A percentile compares a stretch with the other conserved stretches of the same genome.
These are phyloP conservation scores for Nephrotoma flavescens DNA, from an alignment of 2,888 invertebrate genomes.

Conservation along the genomic window DNA sequence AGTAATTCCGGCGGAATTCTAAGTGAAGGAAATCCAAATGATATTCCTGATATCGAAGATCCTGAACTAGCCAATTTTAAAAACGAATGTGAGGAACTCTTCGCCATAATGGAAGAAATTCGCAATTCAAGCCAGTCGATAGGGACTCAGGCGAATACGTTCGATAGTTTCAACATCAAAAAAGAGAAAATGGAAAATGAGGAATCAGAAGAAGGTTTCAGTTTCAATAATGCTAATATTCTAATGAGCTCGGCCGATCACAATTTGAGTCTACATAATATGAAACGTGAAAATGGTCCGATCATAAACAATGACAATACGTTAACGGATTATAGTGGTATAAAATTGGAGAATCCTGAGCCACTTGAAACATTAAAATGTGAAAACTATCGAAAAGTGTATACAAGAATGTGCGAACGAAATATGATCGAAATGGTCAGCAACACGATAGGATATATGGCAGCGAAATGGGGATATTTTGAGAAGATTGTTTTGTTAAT, in stretches of 20 bases:
- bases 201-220: background rate
- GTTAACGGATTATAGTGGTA: background rate
- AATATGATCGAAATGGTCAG: constrained; percentile 8
- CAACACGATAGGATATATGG: constrained; percentile 9
- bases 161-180: background rate
- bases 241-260: background rate
- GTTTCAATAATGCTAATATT: background rate
- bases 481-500: background rate
- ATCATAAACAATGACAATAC: background rate
- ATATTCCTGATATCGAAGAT: constrained; percentile 1
- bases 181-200: background rate
- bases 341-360: background rate
- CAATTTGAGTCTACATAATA: background rate
- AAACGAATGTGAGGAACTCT: background rate
- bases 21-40: background rate
- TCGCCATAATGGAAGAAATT: constrained; percentile 1
- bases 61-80: background rate
- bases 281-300: background rate
- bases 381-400: background rate
- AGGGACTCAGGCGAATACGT: background rate
- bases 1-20: background rate
- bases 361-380: background rate
- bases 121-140: background rate
- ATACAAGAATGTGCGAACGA: background rate
- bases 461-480: constrained; percentile 6